A percentile compares a stretch with the other conserved stretches of the same genome.
Evolutionary conservation across 2,113 vertebrate species (phyloP).

Genomic region (Capra hircus): DNA sequence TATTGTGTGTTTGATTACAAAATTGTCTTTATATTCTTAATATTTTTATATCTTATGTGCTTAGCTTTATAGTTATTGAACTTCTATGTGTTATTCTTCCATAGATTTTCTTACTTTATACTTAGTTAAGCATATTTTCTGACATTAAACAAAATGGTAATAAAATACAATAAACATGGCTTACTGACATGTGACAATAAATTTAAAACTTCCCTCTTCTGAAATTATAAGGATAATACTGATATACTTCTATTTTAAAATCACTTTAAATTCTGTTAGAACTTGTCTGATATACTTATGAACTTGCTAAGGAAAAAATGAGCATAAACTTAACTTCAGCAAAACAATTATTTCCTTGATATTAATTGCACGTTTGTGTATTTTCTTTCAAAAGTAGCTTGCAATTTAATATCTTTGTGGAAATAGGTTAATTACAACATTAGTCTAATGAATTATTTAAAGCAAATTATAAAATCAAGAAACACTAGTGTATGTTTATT

Average conservation of each 20-base stretch:
- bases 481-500: not conserved
- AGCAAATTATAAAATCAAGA: not conserved
- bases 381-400: not conserved
- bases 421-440: not conserved
- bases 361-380: not conserved
- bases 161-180: not conserved
- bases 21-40: not conserved
- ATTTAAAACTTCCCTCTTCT: not conserved
- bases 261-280: not conserved
- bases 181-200: not conserved
- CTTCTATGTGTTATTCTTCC: not conserved
- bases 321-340: not conserved
- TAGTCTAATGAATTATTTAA: not conserved
- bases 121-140: not conserved
- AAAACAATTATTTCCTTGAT: not conserved
- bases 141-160: not conserved
- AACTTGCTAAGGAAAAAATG: not conserved
- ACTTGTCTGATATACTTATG: not conserved
- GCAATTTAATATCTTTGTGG: not conserved
- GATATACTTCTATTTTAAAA: not conserved
- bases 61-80: not conserved
- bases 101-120: not conserved
- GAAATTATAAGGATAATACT: not conserved
- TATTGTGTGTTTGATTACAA: not conserved
- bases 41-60: not conserved